Conservation (phyloP, 2,797 vertebrate species). For the Florisuga fusca region DNA sequence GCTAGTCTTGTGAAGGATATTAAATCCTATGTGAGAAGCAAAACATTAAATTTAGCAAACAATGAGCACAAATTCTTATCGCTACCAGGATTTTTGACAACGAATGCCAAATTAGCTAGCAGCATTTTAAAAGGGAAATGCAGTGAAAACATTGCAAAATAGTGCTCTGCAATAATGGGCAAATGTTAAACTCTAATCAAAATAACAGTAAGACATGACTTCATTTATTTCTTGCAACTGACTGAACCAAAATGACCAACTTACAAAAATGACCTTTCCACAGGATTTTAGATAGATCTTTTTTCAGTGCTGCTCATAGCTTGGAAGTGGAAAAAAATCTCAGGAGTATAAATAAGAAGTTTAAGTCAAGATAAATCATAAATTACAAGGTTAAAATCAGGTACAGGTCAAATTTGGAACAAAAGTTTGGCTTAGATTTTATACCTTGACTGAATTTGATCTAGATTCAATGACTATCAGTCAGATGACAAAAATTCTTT, state of each 20-base stretch:
- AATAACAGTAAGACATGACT: not conserved
- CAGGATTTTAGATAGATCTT: not conserved
- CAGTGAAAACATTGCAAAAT: not conserved
- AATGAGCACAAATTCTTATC: not conserved
- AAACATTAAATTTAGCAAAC: not conserved
- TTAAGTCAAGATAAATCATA: not conserved
- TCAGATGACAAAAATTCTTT: not conserved
- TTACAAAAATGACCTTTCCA: not conserved
- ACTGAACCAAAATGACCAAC: not conserved
- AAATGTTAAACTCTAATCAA: conserved; percentile 3
- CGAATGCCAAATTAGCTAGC: not conserved
- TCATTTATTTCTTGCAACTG: not conserved
- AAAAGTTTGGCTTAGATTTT: not conserved
- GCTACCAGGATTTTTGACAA: not conserved
- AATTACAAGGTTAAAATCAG: not conserved
- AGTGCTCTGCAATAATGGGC: not conserved
- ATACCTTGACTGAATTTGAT: not conserved
- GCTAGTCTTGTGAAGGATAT: not conserved
- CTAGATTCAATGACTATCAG: not conserved
- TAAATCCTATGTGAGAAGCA: not conserved
- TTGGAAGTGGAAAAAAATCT: not conserved
- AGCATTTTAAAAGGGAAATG: not conserved
- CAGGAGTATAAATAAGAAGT: not conserved
- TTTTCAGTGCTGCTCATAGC: not conserved
- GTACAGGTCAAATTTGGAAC: not conserved